These are phyloP conservation scores for Cacatua alba DNA, from an alignment of 2,113 vertebrate genomes.

Conservation along the genomic window DNA sequence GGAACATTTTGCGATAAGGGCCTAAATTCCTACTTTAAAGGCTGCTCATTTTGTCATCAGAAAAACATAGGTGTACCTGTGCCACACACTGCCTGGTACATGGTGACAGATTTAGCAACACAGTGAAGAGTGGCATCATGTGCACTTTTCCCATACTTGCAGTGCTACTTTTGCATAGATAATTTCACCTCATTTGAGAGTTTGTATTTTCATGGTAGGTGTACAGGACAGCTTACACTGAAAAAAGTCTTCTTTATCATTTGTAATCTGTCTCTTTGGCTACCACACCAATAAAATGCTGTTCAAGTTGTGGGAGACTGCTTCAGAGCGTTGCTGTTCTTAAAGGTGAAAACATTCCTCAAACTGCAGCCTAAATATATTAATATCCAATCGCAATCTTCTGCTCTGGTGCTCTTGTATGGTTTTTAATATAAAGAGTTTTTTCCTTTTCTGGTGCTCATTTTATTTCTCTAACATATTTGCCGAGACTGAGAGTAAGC, in stretches of 20 bases:
- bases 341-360: not conserved
- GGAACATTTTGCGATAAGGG: not conserved
- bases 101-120: not conserved
- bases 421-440: not conserved
- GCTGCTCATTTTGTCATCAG: not conserved
- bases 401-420: not conserved
- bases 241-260: not conserved
- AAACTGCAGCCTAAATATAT: not conserved
- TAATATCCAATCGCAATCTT: not conserved
- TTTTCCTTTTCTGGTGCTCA: not conserved
- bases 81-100: not conserved
- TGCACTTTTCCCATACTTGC: not conserved
- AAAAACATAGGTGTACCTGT: not conserved
- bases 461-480: not conserved
- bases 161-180: not conserved
- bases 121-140: not conserved
- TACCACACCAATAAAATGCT: not conserved
- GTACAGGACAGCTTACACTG: not conserved
- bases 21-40: not conserved
- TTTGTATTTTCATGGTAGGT: not conserved
- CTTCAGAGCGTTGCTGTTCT: not conserved
- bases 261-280: not conserved
- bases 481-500: not conserved
- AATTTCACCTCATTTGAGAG: not conserved
- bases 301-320: not conserved